Evolutionary conservation across 2,113 vertebrate genomes (phyloP).

Genomic region (Erythrocebus patas): DNA sequence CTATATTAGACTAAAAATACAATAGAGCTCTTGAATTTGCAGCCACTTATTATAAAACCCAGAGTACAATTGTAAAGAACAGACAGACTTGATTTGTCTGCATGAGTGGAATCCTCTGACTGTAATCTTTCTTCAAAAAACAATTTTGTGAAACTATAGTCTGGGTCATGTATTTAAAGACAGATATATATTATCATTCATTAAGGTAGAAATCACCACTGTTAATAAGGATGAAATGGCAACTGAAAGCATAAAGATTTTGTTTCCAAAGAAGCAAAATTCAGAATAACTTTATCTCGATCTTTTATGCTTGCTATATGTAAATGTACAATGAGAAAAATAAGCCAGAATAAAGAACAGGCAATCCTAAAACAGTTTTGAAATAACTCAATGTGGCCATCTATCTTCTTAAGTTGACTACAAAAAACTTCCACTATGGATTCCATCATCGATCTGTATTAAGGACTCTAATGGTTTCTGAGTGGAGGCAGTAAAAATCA

Average conservation of each 20-base stretch:
- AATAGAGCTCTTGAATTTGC: not conserved
- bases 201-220: not conserved
- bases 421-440: not conserved
- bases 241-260: not conserved
- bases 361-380: not conserved
- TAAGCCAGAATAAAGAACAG: not conserved
- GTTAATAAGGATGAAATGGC: not conserved
- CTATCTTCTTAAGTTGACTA: not conserved
- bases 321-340: not conserved
- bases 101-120: not conserved
- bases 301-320: not conserved
- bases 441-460: not conserved
- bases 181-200: not conserved
- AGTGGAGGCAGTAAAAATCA: conserved; percentile 13
- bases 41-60: not conserved
- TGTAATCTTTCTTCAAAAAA: not conserved
- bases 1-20: not conserved
- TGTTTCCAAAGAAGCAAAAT: conserved; percentile 16
- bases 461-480: not conserved
- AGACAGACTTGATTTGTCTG: not conserved
- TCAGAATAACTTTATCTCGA: not conserved
- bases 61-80: not conserved
- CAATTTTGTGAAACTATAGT: not conserved
- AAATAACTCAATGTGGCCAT: not conserved
- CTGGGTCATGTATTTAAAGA: not conserved